Base-by-base conservation (phyloP, 2,797 vertebrate genomes). In the Propithecus perrieri region DNA sequence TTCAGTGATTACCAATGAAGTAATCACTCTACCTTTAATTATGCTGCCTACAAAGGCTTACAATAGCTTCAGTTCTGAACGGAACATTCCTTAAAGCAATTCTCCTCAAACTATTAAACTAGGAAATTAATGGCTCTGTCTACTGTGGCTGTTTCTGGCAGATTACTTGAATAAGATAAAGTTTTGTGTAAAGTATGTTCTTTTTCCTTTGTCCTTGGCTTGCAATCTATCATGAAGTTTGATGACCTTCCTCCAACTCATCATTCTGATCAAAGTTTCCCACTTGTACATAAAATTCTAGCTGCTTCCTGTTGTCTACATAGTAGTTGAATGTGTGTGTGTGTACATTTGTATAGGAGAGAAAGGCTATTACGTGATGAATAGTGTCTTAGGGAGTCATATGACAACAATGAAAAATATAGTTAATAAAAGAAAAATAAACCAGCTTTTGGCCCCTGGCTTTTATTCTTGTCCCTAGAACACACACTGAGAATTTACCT, bases 111-210 rank as follows among this genome's bases (percentile, higher is more conserved):
- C 91, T 97, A 96, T 88, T 94, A 95, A 91, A 83, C 85, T 80
- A 92, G 92, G 81, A 97, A 96, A 97, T 96, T 92, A 94, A 97
- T 97, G 94, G 6, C 14, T 95, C 81, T 97, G 80, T 97, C 94
- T 81, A 90, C 89, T 67, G 48, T 83, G 83, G 18, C 79, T 94
- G 55, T 88, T 94, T 94, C 94, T 96, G 84, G 91, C 46, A 96
- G 83, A 94, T 95, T 72, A 84, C 71, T 95, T 93, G 93, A 96
- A 85, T 94, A 96, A 96, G 94, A 96, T 96, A 96, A 95, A 97
- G 91, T 95, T 96, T 97, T 89, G 46, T 95, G 2, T 48, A 85
- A 94, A 93, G 46, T 53, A 90, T 35, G 78, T 96, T 93, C 57
- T 91, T 95, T 95, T 91, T 63, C 46, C 38, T 83, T 89, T 93